Conservation (phyloP, 2,797 vertebrate species). For the Dipus sagitta region DNA sequence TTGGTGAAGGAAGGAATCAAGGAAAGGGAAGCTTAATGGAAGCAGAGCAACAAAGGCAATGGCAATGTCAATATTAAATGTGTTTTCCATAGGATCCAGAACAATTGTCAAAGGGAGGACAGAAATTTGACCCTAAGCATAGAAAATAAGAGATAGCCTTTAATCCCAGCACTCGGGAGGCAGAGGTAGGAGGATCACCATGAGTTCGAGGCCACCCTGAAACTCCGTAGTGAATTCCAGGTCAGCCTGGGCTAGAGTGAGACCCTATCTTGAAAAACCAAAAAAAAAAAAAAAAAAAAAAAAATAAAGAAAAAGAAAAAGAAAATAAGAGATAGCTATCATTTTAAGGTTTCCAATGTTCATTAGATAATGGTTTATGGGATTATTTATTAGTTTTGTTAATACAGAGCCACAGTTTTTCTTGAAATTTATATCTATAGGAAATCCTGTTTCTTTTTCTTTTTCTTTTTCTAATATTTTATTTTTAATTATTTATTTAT, state of each 20-base stretch:
- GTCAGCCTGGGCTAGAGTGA: no score
- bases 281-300: no score
- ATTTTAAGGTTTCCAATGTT: not conserved
- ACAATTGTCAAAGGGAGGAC: not conserved
- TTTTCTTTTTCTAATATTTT: no score
- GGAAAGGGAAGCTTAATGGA: not conserved
- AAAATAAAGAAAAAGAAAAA: no score
- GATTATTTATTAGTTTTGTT: not conserved
- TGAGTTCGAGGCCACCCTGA: no score
- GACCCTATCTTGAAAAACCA: no score
- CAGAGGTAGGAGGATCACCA: no score
- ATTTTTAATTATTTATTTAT: no score
- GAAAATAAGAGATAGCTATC: not conserved
- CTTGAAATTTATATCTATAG: not conserved
- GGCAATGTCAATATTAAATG: conserved; percentile 13
- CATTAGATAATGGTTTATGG: no score
- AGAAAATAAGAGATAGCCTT: not conserved
- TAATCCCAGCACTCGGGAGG: no score
- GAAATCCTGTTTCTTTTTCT: not conserved
- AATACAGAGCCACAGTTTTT: conserved; percentile 9
- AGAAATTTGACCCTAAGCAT: conserved; percentile 17
- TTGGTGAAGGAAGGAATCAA: not conserved
- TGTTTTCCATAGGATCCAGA: not conserved
- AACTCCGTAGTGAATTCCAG: no score
- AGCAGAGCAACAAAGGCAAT: not conserved